A percentile compares a stretch with the other conserved stretches of the same genome.
These are phyloP conservation scores for Crocallis elinguaria DNA, from an alignment of 2,888 invertebrate species.

Conservation along the genomic window DNA sequence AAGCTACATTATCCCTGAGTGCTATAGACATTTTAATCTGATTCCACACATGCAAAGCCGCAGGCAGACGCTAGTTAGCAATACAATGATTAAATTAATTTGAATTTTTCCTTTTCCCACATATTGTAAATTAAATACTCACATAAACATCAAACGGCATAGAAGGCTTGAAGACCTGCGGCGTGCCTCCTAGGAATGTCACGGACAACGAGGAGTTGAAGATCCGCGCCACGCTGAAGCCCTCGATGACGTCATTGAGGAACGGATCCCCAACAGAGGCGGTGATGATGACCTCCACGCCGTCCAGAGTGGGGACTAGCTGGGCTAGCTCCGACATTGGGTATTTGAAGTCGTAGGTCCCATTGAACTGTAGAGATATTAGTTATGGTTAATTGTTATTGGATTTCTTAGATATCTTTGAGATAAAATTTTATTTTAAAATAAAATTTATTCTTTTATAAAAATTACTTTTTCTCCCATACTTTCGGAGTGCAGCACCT, in stretches of 20 bases:
- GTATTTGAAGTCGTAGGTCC: constrained; percentile 94
- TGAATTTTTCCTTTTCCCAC: too few relatives aligned
- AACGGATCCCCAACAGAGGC: constrained; percentile 95
- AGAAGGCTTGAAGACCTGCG: constrained; percentile 97
- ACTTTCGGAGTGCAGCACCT: too few relatives aligned
- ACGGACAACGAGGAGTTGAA: constrained; percentile 94
- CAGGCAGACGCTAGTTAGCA: too few relatives aligned
- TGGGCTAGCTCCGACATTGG: constrained; percentile 91
- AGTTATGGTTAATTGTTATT: too few relatives aligned
- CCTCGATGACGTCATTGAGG: constrained; percentile 92
- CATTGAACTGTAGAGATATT: constrained; percentile 92
- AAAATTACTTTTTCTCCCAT: too few relatives aligned
- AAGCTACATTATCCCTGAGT: too few relatives aligned
- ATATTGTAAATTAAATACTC: constrained; percentile 69
- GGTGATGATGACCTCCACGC: constrained; percentile 92
- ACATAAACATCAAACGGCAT: constrained; percentile 96
- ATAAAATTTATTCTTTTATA: too few relatives aligned
- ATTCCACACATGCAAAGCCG: too few relatives aligned
- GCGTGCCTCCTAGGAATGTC: constrained; percentile 93
- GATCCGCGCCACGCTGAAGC: constrained; percentile 93
- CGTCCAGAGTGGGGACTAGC: constrained; percentile 87
- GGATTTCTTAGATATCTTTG: too few relatives aligned
- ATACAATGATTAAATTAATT: too few relatives aligned
- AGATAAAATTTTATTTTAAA: too few relatives aligned
- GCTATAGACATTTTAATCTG: too few relatives aligned